A percentile compares a stretch with the other conserved stretches of the same genome.
Conservation (phyloP, 2,888 invertebrate genomes). For the Drosophila phalerata region DNA sequence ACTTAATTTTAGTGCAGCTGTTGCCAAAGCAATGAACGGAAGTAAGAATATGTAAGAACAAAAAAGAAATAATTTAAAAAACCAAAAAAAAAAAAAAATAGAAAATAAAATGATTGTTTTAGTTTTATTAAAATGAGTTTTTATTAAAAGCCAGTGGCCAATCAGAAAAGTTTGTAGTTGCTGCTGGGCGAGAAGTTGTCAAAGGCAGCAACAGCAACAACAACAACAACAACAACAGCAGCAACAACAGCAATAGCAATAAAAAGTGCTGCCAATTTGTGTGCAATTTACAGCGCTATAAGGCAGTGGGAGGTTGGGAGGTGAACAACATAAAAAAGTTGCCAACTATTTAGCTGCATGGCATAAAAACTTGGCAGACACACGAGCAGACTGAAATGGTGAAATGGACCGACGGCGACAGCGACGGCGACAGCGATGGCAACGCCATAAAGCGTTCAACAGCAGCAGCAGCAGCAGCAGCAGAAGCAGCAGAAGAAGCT, state of each 20-base stretch:
- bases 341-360: conserved; percentile 72
- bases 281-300: conserved; percentile 66
- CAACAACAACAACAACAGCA: conserved; percentile 13
- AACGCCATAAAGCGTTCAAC: conserved; percentile 70
- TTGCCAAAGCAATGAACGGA: conserved; percentile 37
- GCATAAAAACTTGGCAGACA: conserved; percentile 78
- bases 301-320: not conserved
- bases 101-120: conserved; percentile 57
- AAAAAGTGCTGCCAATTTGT: conserved; percentile 75
- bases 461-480: conserved; percentile 39
- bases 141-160: conserved; percentile 56
- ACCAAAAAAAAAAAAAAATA: conserved; percentile 5
- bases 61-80: not conserved
- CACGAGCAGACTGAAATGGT: conserved; percentile 71
- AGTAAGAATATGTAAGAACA: conserved; percentile 16
- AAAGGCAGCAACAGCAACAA: conserved; percentile 57
- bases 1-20: conserved; percentile 53
- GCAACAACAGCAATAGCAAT: conserved; percentile 19
- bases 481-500: not conserved
- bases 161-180: conserved; percentile 47
- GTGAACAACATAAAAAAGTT: conserved; percentile 66
- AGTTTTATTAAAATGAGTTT: conserved; percentile 70
- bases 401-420: conserved; percentile 54
- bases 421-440: conserved; percentile 8
- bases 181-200: conserved; percentile 57